Evolutionary conservation across 2,113 vertebrate genomes (phyloP), one percentile per base, ranked within the genome.

Genomic region (Platysteira castanea): DNA sequence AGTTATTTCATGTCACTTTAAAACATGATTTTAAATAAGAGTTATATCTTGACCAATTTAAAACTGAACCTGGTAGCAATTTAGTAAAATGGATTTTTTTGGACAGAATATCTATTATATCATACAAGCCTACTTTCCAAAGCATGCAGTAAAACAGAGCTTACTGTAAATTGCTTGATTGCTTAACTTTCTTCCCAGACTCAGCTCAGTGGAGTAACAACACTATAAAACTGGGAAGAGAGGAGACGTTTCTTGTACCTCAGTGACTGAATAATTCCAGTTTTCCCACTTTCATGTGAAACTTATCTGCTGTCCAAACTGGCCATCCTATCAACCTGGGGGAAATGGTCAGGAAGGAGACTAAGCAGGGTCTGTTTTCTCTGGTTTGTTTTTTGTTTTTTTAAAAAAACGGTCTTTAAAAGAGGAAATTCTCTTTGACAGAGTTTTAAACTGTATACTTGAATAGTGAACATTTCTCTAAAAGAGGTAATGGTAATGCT

Each of bases 11-110:
- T 84, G 79, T 77, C 46, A 59, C 20, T 89, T 91, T 61, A 77
- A 88, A 90, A 41, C 41, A 64, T 5, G 6, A 44, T 50, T 95
- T 91, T 50, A 89, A 96, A 33, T 77, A 67, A 90, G 49, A 76
- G 16, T 87, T 83, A 46, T 65, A 79, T 73, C n/a, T 91, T 84
- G 87, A 63, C 28, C 12, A 57, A 46, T 65, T 91, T 90, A 73
- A 91, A 95, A 83, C 23, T 1, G 11, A 87, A 85, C 57, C 85
- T 85, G 78, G 56, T 84, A 93, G 41, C 68, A 96, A 84, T 95
- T 95, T 89, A 86, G 60, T 64, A 76, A 71, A 69, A 76, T 41
- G 41, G 42, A 65, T 56, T 76, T 86, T 85, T 93, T 84, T 77
- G 20, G 44, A 56, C 49, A 69, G 67, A 85, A n/a, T 93, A 39